Evolutionary conservation across 1,140 invertebrate genomes (phyloP).

Genomic region (silkworm (Bombyx mori)): ASM3026992v2 NC_085119.1:17236501-17237000

Average conservation of each 20-base stretch:
- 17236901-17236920: constrained; percentile 3
- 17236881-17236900: constrained; percentile 1
- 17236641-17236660: background rate
- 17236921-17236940: too few relatives aligned
- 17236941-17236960: too few relatives aligned
- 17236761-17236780: background rate
- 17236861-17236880: background rate
- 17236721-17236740: background rate
- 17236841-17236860: background rate
- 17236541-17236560: background rate
- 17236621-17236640: background rate
- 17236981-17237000: too few relatives aligned
- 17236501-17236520: background rate
- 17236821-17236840: background rate
- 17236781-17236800: too few relatives aligned
- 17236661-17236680: background rate
- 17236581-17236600: background rate
- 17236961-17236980: too few relatives aligned
- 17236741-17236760: constrained; percentile 4
- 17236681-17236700: constrained; percentile 1
- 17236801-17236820: too few relatives aligned
- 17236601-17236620: background rate
- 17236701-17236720: background rate
- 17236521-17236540: background rate
- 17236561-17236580: background rate